These are phyloP conservation scores for Psilopogon haemacephalus DNA, from an alignment of 2,113 vertebrate genomes.

Conservation along the genomic window DNA sequence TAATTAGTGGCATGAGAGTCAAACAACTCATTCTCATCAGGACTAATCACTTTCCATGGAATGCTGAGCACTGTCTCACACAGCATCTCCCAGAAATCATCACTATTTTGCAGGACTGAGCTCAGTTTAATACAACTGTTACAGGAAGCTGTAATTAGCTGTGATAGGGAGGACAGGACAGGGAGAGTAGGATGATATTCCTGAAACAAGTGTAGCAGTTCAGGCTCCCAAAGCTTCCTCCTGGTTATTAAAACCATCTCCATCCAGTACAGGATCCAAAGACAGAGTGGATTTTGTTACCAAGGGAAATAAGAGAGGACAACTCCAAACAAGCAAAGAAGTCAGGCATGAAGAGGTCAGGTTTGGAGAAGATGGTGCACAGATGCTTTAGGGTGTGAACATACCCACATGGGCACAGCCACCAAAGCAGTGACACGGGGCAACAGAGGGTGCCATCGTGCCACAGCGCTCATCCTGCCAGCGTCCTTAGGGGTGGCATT, in stretches of 20 bases:
- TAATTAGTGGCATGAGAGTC: slow-evolving; percentile 8
- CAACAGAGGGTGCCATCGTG: slow-evolving; percentile 52
- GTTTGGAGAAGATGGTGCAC: neutral
- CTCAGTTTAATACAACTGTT: neutral
- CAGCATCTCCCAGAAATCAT: slow-evolving; percentile 30
- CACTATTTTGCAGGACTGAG: slow-evolving; percentile 5
- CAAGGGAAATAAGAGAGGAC: neutral
- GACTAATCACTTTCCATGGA: slow-evolving; percentile 23
- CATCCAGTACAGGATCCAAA: rapidly evolving
- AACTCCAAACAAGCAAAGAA: neutral
- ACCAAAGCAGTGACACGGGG: neutral
- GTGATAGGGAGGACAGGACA: neutral
- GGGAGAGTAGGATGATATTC: neutral
- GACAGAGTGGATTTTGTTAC: neutral
- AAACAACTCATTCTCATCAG: neutral
- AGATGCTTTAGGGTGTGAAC: neutral
- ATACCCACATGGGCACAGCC: neutral
- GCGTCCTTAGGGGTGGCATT: neutral
- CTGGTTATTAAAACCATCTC: neutral
- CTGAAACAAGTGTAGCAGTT: neutral
- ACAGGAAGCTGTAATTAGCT: slow-evolving; percentile 9
- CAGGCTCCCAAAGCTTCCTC: neutral
- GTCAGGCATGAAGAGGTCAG: neutral
- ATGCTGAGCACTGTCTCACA: neutral
- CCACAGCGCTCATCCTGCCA: neutral